Evolutionary conservation across 2,113 vertebrate genomes (phyloP), one percentile per base, ranked within the genome.

Genomic region (Gallinago paraguaiae): DNA sequence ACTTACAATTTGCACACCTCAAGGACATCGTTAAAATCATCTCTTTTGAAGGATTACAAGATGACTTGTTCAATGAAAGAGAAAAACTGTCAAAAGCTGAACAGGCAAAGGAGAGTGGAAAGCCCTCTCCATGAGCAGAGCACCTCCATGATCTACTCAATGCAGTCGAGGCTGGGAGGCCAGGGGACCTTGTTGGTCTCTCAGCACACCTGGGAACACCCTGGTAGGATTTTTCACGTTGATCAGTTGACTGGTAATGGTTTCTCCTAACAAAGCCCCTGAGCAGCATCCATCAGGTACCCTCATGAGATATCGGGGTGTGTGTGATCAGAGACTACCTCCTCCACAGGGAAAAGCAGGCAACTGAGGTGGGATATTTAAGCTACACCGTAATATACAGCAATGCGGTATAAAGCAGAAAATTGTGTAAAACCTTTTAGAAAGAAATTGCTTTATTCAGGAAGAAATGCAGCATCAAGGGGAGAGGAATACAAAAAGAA

Each of bases 341-440:
- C 19, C 51, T 83, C 31, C 2, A 0, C 53, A 35, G 35, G 10
- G 20, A 77, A 84, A 81, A 0, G 1, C 1, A 23, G 15, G 48
- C 0, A 3, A 45, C 12, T 84, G 70, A 6, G 39, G 65, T 10
- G 22, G 69, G 67, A 72, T 46, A 5, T 22, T 72, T 57, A 80
- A 74, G 59, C 20, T 57, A 48, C 8, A 3, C 7, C 1, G 0
- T 45, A 30, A 80, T 6, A 54, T 3, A 67, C 20, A 64, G 23
- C 46, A 82, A 30, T 41, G 59, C 6, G 28, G 3, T 35, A 51
- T 17, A 78, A 67, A 54, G 14, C 7, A n/a, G 17, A 37, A 84
- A 91, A 60, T 2, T 6, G 23, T 68, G 11, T 33, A 67, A 68
- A 88, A 45, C 1, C 10, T 71, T 65, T 63, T 11, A 54, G 19